Conservation (phyloP, 2,113 vertebrate species). For the Rhinolophus sinicus region DNA sequence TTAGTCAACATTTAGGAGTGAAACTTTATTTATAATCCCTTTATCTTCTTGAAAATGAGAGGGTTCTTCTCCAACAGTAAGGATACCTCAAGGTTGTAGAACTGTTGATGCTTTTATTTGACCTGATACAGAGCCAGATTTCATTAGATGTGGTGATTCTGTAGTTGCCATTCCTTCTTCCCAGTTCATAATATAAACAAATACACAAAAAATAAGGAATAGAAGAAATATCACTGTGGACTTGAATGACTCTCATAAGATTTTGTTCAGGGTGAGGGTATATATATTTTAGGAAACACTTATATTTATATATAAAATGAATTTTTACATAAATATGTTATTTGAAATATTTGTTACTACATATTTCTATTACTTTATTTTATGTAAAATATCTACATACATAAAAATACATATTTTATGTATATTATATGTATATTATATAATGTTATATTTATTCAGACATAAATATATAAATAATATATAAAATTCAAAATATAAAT, state of each 20-base stretch:
- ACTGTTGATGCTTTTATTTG: slow-evolving; percentile 16
- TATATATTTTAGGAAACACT: neutral
- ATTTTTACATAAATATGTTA: neutral
- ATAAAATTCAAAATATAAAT: slow-evolving; percentile 7
- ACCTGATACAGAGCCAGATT: neutral
- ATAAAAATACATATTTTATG: neutral
- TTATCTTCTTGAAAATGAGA: neutral
- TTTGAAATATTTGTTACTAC: slow-evolving; percentile 22
- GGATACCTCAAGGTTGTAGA: neutral
- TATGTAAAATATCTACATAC: neutral
- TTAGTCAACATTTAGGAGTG: neutral
- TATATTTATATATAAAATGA: neutral
- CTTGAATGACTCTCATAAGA: neutral
- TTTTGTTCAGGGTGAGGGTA: neutral
- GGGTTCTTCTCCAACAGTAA: neutral
- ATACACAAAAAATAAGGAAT: neutral
- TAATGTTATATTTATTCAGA: neutral
- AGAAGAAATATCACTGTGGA: neutral
- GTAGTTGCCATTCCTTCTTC: neutral
- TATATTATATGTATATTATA: neutral
- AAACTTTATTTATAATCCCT: neutral
- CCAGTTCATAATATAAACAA: neutral
- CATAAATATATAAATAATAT: neutral
- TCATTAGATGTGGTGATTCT: neutral
- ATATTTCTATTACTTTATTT: neutral